These are phyloP conservation scores for Carpatolechia fugitivella DNA, from an alignment of 2,888 invertebrate genomes.

Conservation along the genomic window DNA sequence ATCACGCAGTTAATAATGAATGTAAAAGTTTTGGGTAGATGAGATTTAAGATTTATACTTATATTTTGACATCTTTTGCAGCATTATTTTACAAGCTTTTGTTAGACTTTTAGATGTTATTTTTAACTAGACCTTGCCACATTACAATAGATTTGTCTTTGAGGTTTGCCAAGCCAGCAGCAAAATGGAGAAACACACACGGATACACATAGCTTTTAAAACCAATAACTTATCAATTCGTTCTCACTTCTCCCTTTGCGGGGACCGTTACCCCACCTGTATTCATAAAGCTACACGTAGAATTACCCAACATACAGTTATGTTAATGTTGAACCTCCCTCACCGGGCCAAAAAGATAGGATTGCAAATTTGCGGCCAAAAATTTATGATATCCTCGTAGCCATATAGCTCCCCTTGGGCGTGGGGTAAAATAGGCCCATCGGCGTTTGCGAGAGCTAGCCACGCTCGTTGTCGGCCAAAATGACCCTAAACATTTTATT, in stretches of 20 bases:
- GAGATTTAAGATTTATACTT: not conserved
- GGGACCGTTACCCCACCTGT: conserved; percentile 29
- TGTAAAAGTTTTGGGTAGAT: not conserved
- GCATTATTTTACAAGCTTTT: too few species aligned
- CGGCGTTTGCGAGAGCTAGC: conserved; percentile 71
- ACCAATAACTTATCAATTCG: conserved; percentile 4
- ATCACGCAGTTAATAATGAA: conserved; percentile 13
- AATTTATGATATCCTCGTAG: conserved; percentile 68
- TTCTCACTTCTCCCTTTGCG: not conserved
- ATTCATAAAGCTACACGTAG: conserved; percentile 62
- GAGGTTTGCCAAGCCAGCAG: too few species aligned
- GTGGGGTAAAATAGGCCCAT: conserved; percentile 70
- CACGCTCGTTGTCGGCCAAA: conserved; percentile 68
- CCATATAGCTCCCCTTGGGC: conserved; percentile 62
- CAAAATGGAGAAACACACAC: not conserved
- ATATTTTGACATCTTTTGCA: too few species aligned
- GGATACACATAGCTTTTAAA: too few species aligned
- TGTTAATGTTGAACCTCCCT: conserved; percentile 71
- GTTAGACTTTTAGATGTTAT: too few species aligned
- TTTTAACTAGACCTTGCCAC: too few species aligned
- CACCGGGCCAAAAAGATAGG: conserved; percentile 70
- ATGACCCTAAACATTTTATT: conserved; percentile 79
- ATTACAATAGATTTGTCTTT: too few species aligned
- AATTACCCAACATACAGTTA: conserved; percentile 71
- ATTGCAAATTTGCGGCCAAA: conserved; percentile 78